phyloP scores from a whole-genome alignment of 2,113 vertebrate genomes.

The Coptodon bakossiorum region DNA sequence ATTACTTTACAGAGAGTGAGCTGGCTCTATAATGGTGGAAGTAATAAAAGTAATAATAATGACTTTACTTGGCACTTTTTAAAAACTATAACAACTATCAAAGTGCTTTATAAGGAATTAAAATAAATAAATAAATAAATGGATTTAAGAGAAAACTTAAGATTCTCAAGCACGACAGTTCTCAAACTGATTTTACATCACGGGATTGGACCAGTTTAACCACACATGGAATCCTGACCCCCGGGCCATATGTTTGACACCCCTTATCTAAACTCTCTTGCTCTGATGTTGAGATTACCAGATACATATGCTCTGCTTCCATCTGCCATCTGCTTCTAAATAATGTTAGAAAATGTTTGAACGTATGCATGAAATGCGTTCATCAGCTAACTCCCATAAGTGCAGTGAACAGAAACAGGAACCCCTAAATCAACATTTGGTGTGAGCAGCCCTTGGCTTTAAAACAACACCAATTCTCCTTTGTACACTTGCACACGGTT shows the following conservation, averaged over 20 bases:
- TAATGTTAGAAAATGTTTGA: neutral
- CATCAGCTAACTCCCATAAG: neutral
- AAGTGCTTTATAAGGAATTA: neutral
- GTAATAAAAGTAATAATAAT: neutral
- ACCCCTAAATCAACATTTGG: neutral
- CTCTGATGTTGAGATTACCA: neutral
- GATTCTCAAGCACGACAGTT: neutral
- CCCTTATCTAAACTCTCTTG: neutral
- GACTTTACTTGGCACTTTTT: neutral
- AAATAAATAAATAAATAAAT: accelerated
- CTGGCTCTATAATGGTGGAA: neutral
- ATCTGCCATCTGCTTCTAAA: neutral
- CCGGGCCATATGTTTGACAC: neutral
- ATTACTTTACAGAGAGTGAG: neutral
- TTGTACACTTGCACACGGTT: neutral
- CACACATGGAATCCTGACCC: neutral
- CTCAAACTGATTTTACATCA: neutral
- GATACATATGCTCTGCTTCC: neutral
- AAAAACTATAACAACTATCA: neutral
- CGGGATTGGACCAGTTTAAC: neutral
- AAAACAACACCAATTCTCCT: neutral
- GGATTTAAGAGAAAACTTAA: neutral
- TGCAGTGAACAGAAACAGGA: neutral
- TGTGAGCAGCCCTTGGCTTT: neutral
- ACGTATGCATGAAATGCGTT: neutral